phyloP scores from a whole-genome alignment of 2,797 vertebrate genomes.

The Arremon aurantiirostris region DNA sequence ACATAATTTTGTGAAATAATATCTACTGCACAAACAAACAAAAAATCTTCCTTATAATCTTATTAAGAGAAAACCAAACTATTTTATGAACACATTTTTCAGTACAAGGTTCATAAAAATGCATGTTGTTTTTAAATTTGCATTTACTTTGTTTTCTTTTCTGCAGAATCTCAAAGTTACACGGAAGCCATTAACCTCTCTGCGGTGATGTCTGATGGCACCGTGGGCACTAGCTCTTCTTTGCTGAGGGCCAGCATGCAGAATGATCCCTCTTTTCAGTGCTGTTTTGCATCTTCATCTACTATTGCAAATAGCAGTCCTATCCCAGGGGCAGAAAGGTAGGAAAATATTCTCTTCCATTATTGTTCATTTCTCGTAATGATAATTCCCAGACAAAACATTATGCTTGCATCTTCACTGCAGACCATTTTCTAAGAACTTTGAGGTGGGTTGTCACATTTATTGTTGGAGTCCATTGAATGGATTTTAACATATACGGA shows the following conservation, averaged over 20 bases:
- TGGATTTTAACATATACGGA: background rate
- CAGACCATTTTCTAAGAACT: background rate
- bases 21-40: background rate
- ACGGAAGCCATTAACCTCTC: slow-evolving; percentile 71
- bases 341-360: background rate
- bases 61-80: background rate
- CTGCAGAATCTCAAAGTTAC: slow-evolving; percentile 79
- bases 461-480: background rate
- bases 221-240: slow-evolving; percentile 22
- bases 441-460: background rate
- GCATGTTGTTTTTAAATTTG: background rate
- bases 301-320: slow-evolving; percentile 68
- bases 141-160: background rate
- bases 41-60: background rate
- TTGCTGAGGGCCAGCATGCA: slow-evolving; percentile 74
- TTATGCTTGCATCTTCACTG: background rate
- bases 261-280: slow-evolving; percentile 72
- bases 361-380: background rate
- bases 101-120: background rate
- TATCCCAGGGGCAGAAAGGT: slow-evolving; percentile 81
- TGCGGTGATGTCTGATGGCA: slow-evolving; percentile 73
- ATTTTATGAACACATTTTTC: background rate
- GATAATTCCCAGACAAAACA: background rate
- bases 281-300: slow-evolving; percentile 70
- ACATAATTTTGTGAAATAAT: background rate